Percentiles rank a stretch among this genome's conserved stretches.
Conservation (phyloP, 2,797 vertebrate genomes). For the Argentina silus region DNA sequence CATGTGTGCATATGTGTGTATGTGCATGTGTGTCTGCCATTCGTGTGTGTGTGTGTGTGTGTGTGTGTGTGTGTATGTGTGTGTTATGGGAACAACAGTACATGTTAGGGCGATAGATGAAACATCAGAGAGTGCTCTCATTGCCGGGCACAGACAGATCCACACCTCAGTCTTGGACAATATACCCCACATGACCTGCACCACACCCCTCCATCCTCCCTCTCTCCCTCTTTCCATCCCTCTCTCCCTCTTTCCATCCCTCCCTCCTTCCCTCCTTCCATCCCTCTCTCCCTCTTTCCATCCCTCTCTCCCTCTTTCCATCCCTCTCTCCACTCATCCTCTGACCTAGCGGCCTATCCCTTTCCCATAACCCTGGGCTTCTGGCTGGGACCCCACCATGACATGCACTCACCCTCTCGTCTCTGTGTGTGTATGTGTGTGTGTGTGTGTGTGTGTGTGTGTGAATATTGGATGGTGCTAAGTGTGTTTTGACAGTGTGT, state of each 20-base stretch:
- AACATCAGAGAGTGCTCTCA: neutral
- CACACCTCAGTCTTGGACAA: constrained; percentile 19
- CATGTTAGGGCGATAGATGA: no score
- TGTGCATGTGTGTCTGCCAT: constrained; percentile 9
- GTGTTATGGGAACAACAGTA: no score
- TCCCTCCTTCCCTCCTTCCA: constrained; percentile 21
- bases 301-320: neutral
- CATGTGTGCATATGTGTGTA: constrained; percentile 13
- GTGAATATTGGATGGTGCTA: neutral
- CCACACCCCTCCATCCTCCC: constrained; percentile 16
- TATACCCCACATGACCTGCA: constrained; percentile 22
- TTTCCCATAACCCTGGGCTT: constrained; percentile 71
- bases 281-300: constrained; percentile 12
- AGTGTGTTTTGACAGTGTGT: no score
- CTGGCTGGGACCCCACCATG: constrained; percentile 55
- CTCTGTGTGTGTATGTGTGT: constrained; percentile 18
- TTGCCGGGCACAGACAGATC: neutral
- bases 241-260: neutral
- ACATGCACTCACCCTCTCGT: constrained; percentile 33
- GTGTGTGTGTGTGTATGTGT: no score
- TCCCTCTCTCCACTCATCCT: constrained; percentile 2
- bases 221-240: neutral
- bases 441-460: constrained; percentile 18
- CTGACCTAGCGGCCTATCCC: constrained; percentile 51
- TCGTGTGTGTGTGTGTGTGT: no score